These are phyloP conservation scores for Enteromius argenteus DNA, from an alignment of 2,797 vertebrate genomes.

Conservation along the genomic window DNA sequence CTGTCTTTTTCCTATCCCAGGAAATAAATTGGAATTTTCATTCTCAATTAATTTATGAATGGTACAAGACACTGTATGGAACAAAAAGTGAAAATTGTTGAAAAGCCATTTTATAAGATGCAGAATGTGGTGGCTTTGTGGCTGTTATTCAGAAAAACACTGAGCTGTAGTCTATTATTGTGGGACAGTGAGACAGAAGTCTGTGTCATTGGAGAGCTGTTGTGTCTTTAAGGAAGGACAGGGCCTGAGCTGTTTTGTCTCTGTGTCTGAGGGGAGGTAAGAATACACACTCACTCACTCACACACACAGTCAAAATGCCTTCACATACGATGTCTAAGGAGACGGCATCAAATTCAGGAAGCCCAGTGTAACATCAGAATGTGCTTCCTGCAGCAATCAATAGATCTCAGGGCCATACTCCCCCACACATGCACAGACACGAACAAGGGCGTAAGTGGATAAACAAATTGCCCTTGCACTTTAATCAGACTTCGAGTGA, in stretches of 20 bases:
- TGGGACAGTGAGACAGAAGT: constrained; percentile 60
- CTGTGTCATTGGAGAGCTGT: constrained; percentile 63
- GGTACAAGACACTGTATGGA: not conserved
- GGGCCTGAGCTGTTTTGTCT: constrained; percentile 65
- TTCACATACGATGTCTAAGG: constrained; percentile 51
- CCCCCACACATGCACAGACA: constrained; percentile 50
- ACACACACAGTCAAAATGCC: constrained; percentile 42
- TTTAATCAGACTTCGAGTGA: constrained; percentile 48
- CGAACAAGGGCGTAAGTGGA: constrained; percentile 50
- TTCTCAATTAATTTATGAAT: not conserved
- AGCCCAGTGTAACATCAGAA: constrained; percentile 80
- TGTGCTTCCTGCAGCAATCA: constrained; percentile 84
- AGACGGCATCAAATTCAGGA: constrained; percentile 78
- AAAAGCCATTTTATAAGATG: constrained; percentile 15
- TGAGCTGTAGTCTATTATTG: constrained; percentile 60
- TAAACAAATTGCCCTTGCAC: constrained; percentile 52
- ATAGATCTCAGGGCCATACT: constrained; percentile 72
- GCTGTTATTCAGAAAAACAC: constrained; percentile 32
- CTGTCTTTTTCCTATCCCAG: not conserved
- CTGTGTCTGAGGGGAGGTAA: constrained; percentile 29
- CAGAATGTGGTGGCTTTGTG: constrained; percentile 25
- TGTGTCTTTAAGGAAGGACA: constrained; percentile 73
- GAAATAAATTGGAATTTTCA: not conserved
- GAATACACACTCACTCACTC: constrained; percentile 14
- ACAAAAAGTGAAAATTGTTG: not conserved